Evolutionary conservation across 2,797 vertebrate genomes (phyloP).

Genomic region (Potorous gilbertii): DNA sequence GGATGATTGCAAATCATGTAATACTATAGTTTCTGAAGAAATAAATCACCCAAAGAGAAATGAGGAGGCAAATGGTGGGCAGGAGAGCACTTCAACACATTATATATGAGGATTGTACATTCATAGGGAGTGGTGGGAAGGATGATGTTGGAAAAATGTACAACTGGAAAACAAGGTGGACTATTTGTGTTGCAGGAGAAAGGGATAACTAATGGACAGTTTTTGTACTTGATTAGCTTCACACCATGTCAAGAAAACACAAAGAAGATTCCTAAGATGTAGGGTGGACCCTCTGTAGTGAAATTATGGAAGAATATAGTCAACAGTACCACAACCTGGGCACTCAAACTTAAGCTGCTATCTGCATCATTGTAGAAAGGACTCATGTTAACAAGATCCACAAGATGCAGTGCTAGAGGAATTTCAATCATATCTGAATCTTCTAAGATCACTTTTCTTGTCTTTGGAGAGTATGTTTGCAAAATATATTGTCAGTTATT

Average conservation of each 20-base stretch:
- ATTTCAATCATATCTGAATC: slow-evolving; percentile 1
- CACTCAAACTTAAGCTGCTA: neutral
- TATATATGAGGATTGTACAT: neutral
- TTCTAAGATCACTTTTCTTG: neutral
- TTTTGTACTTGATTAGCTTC: neutral
- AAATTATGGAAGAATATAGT: neutral
- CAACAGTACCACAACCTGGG: neutral
- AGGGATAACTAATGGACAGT: neutral
- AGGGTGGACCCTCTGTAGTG: neutral
- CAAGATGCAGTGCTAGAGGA: neutral
- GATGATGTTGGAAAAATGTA: neutral
- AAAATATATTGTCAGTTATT: slow-evolving; percentile 2
- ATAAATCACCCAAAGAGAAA: neutral
- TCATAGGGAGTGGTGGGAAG: neutral
- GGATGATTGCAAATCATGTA: neutral
- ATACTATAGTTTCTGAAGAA: neutral
- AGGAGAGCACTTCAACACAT: neutral
- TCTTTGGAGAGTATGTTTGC: neutral
- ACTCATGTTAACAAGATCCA: neutral
- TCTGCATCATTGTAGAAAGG: neutral
- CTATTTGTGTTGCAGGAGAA: neutral
- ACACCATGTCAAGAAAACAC: neutral
- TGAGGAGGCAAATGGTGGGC: neutral
- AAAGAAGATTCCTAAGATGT: neutral
- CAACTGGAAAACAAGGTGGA: neutral